Base-by-base conservation (phyloP, 2,797 vertebrate species). In the Coluber constrictor region DNA sequence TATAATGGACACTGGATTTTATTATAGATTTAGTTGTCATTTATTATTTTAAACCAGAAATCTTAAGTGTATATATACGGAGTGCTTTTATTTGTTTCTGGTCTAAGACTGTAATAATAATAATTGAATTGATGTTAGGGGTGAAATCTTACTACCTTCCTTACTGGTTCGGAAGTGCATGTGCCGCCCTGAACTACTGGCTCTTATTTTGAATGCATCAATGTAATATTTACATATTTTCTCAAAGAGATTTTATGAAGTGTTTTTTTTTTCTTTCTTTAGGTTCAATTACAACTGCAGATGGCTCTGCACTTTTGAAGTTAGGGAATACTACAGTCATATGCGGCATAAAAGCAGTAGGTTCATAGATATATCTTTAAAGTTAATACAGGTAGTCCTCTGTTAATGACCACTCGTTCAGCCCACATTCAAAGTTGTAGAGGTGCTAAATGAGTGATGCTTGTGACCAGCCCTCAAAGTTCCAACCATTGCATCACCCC, bases 281-380 rank as follows among this genome's bases (percentile, higher is more conserved):
- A 99, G 99, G 98, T 93, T 99, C 99, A 47, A 98, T 99, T 96
- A 98, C 98, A 88, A 99, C 99, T 54, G 99, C 99, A 27, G 98
- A 99, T 92, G 99, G 99, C 90, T 99, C 99, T 13, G 98, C 99
- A 27, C 96, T 99, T 96, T 99, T 99, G 94, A 99, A 99, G 96
- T 95, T 99, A 83, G 99, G 99, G 95, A 99, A 99, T 97, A 99
- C 99, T 1, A 99, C 99, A 0, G 98, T 99, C 70, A 98, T 99
- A 91, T 99, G 99, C 96, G 99, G 99, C 74, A 97, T 99, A 93
- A 99, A 99, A 98, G 98, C 98, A 95, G 99, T 98, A 97, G 61
- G 97, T 95, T 91, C 54, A 94, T 74, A 61, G 43, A 88, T 95
- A 55, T 95, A 94, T 92, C 90, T 94, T 93, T 59, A 90, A 91